Conservation (phyloP, 1,140 invertebrate genomes). For the Metaphire vulgaris region DNA sequence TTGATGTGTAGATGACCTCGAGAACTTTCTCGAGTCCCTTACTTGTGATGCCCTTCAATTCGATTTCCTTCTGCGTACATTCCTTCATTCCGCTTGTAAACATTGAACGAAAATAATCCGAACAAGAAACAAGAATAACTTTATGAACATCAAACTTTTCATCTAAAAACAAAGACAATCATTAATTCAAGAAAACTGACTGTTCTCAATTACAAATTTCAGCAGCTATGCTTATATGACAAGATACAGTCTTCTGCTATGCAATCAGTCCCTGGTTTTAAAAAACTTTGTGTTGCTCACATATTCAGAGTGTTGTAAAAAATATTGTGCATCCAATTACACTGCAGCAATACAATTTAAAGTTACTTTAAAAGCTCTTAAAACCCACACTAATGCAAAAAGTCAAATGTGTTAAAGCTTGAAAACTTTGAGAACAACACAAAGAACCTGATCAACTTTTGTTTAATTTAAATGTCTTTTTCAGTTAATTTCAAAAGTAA, state of each 20-base stretch:
- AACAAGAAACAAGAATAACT: constrained; percentile 50
- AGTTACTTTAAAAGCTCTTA: too few species aligned
- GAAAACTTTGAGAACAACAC: too few species aligned
- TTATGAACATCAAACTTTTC: constrained; percentile 48
- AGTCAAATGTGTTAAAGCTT: too few species aligned
- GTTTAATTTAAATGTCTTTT: too few species aligned
- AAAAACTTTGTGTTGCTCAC: neutral
- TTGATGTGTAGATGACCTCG: constrained; percentile 51
- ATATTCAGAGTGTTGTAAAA: neutral
- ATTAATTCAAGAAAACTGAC: constrained; percentile 12
- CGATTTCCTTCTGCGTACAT: constrained; percentile 48
- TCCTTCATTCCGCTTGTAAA: constrained; percentile 51
- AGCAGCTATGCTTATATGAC: neutral
- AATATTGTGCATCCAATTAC: neutral
- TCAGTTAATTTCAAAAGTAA: too few species aligned
- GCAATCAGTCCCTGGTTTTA: neutral
- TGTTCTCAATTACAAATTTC: constrained; percentile 10
- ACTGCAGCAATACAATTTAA: too few species aligned
- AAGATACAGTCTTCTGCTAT: neutral
- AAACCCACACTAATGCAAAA: too few species aligned
- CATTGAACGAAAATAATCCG: constrained; percentile 51
- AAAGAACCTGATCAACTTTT: too few species aligned
- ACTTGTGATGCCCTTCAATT: constrained; percentile 49
- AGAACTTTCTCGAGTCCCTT: constrained; percentile 50
- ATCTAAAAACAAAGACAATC: constrained; percentile 35